phyloP scores from a whole-genome alignment of 1,140 invertebrate species.

The Teleogryllus occipitalis region DNA sequence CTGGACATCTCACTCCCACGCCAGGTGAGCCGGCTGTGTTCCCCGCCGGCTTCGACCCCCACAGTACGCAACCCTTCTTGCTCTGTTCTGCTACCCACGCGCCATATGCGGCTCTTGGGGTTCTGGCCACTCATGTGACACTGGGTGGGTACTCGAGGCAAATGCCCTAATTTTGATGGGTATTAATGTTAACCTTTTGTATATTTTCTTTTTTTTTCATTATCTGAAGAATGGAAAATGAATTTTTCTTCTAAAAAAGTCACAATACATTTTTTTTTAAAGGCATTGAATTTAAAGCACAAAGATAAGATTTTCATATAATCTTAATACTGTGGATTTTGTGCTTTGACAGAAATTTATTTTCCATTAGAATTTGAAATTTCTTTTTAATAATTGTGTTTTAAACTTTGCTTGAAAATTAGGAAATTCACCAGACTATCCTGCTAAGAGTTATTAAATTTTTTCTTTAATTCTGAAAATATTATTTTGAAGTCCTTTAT shows the following conservation, averaged over 20 bases:
- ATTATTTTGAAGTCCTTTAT: too few relatives aligned
- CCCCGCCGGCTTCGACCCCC: neutral
- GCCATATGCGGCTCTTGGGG: neutral
- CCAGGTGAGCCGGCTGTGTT: constrained; percentile 34
- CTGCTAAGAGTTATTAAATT: too few relatives aligned
- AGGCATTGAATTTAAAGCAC: too few relatives aligned
- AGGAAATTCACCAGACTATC: too few relatives aligned
- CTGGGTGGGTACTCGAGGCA: neutral
- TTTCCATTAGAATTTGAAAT: neutral
- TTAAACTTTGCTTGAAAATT: too few relatives aligned
- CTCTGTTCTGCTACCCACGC: neutral
- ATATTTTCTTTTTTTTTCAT: neutral
- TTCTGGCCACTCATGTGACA: neutral
- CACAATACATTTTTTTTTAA: too few relatives aligned
- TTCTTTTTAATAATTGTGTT: too few relatives aligned
- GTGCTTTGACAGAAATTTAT: neutral
- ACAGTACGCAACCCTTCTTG: constrained; percentile 3
- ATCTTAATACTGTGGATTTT: too few relatives aligned
- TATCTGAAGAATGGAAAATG: neutral
- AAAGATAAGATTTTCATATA: too few relatives aligned
- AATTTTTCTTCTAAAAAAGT: neutral
- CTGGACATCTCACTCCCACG: constrained; percentile 52
- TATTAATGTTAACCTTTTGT: neutral
- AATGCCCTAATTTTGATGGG: neutral
- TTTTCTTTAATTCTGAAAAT: too few relatives aligned